Conservation (phyloP, 1,140 invertebrate species). For the Papilio polyxenes region DNA sequence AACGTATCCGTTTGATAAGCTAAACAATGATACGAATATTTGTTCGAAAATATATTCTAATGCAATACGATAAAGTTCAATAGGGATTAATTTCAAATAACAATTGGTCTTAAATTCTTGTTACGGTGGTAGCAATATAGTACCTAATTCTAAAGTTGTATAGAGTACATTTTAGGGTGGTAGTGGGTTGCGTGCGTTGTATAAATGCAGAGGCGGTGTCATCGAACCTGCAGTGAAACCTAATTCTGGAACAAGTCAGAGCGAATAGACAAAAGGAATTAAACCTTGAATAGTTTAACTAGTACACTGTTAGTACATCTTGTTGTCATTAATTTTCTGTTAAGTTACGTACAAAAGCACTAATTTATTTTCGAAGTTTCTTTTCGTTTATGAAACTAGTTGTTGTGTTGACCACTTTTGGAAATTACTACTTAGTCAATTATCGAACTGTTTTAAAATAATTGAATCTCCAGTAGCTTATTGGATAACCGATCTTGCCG, state of each 20-base stretch:
- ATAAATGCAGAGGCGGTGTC: conserved; percentile 18
- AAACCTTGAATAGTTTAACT: conserved; percentile 13
- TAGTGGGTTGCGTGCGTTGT: background rate
- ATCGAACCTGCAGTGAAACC: conserved; percentile 22
- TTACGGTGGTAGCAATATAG: background rate
- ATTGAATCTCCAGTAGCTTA: too few species aligned
- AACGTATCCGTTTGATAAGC: conserved; percentile 28
- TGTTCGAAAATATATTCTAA: conserved; percentile 7
- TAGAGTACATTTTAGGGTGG: background rate
- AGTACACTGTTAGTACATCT: background rate
- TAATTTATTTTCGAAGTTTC: background rate
- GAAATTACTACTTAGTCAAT: too few species aligned
- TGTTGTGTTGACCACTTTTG: too few species aligned
- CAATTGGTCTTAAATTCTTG: background rate
- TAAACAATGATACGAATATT: background rate
- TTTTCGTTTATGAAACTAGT: background rate
- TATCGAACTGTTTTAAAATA: too few species aligned
- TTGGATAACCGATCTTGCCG: too few species aligned
- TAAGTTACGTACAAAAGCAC: background rate
- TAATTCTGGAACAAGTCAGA: conserved; percentile 24
- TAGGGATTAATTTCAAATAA: background rate
- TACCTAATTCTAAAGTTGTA: background rate
- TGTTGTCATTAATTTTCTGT: background rate
- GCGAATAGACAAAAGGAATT: conserved; percentile 23
- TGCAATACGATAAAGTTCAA: conserved; percentile 7